phyloP scores from a whole-genome alignment of 2,797 vertebrate genomes.

The Toxotes lorentzi region DNA sequence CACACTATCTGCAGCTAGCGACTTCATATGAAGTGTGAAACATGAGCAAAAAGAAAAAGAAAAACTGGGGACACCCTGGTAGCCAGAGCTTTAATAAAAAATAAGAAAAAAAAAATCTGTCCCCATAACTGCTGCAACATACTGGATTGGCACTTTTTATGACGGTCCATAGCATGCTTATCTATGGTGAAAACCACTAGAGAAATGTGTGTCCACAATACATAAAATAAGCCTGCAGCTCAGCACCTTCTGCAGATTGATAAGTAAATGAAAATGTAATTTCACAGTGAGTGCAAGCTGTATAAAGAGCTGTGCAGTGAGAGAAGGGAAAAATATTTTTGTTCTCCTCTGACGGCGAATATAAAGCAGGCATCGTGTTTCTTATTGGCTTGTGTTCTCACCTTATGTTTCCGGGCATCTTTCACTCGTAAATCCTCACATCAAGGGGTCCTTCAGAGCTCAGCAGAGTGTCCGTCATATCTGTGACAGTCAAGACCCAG shows the following conservation, averaged over 20 bases:
- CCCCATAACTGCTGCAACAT: neutral
- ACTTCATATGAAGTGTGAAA: neutral
- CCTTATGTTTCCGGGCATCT: neutral
- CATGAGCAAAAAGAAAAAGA: slow-evolving; percentile 1
- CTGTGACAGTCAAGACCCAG: slow-evolving; percentile 21
- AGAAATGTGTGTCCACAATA: neutral
- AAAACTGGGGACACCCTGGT: neutral
- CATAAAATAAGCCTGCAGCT: slow-evolving; percentile 17
- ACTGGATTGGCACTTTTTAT: neutral
- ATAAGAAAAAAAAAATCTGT: neutral
- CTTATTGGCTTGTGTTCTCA: neutral
- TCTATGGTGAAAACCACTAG: neutral
- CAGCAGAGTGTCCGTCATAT: slow-evolving; percentile 18
- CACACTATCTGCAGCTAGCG: slow-evolving; percentile 4
- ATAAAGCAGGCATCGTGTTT: slow-evolving; percentile 12
- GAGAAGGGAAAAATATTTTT: neutral
- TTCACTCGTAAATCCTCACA: slow-evolving; percentile 27
- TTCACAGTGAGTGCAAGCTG: slow-evolving; percentile 3
- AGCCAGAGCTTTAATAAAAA: neutral
- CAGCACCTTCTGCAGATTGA: slow-evolving; percentile 4
- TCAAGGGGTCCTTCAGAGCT: slow-evolving; percentile 26
- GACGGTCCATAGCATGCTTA: neutral
- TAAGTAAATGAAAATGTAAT: slow-evolving; percentile 15
- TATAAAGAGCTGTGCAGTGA: neutral
- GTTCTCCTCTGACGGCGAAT: slow-evolving; percentile 9